Evolutionary conservation across 1,140 invertebrate genomes (phyloP), one percentile per base, ranked within the genome.

Genomic region (Colletes gigas): DNA sequence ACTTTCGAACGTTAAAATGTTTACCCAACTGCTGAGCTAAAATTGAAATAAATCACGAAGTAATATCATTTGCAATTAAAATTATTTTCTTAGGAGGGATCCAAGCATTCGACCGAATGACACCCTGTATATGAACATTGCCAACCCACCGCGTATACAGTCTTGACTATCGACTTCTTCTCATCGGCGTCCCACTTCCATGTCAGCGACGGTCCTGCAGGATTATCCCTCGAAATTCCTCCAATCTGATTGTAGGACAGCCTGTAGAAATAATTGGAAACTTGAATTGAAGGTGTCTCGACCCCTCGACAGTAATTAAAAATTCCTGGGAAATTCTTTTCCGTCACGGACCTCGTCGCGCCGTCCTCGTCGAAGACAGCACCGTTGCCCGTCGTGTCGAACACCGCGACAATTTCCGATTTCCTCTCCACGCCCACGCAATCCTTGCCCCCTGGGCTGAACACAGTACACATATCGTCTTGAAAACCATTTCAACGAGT

Each of bases 211-310:
- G 75, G 30, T 21, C 78, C 78, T 4, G 68, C 54, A 21, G 83
- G 87, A 86, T 87, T 86, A 69, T 89, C 88, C 74, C 65, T 62
- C 67, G 59, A 90, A 86, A 90, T 84, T 71, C 89, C 89, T 39
- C 88, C 88, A 15, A 85, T 89, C 83, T 90, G 89, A 86, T 90
- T 90, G 77, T 89, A 90, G 66, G 86, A 88, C 57, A 90, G 80
- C 60, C 89, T 90, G 81, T 44, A 62, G 77, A 78, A 86, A 84
- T 75, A 86, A 86, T 86, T 83, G 77, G 81, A 86, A 79, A 83
- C 54, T 69, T 77, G 84, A 83, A 74, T 62, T 71, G 73, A 60
- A 68, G 63, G 54, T 57, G 59, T 72, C 39, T 19, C 12, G 17
- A 14, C 52, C 44, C n/a, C 19, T 3, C 30, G 84, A 85, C 84